phyloP scores from a whole-genome alignment of 1,140 invertebrate genomes.

The Danaus melanippus region DNA sequence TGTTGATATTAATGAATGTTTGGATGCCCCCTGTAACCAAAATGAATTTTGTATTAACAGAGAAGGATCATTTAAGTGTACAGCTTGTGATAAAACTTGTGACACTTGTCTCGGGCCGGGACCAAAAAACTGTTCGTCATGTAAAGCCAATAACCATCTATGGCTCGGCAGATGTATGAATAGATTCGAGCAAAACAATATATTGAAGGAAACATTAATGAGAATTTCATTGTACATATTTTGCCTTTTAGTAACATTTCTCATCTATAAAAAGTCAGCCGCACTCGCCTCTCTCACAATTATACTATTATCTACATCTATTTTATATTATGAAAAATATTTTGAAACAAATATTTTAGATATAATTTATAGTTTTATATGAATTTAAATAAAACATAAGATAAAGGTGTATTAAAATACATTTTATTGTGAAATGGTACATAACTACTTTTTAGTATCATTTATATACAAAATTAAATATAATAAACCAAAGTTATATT shows the following conservation, averaged over 20 bases:
- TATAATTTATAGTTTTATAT: conserved; percentile 1
- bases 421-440: conserved; percentile 67
- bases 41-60: conserved; percentile 94
- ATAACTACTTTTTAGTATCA: conserved; percentile 63
- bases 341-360: conserved; percentile 24
- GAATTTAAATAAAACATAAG: conserved; percentile 26
- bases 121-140: conserved; percentile 67
- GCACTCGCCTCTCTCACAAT: conserved; percentile 32
- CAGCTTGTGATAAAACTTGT: conserved; percentile 85
- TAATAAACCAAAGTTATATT: conserved; percentile 12
- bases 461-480: conserved; percentile 69
- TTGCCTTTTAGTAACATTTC: conserved; percentile 33
- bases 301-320: conserved; percentile 32
- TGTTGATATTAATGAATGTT: conserved; percentile 93
- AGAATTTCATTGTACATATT: conserved; percentile 36
- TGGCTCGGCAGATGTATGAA: conserved; percentile 47
- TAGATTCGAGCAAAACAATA: conserved; percentile 12
- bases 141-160: conserved; percentile 30
- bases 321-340: conserved; percentile 42
- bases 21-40: conserved; percentile 76
- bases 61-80: conserved; percentile 90
- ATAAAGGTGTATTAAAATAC: conserved; percentile 69
- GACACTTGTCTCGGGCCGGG: conserved; percentile 89
- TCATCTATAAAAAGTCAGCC: conserved; percentile 38
- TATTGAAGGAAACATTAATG: conserved; percentile 7